A percentile compares a stretch with the other conserved stretches of the same genome.
Conservation (phyloP, 2,797 vertebrate species). For the Microhierax caerulescens region DNA sequence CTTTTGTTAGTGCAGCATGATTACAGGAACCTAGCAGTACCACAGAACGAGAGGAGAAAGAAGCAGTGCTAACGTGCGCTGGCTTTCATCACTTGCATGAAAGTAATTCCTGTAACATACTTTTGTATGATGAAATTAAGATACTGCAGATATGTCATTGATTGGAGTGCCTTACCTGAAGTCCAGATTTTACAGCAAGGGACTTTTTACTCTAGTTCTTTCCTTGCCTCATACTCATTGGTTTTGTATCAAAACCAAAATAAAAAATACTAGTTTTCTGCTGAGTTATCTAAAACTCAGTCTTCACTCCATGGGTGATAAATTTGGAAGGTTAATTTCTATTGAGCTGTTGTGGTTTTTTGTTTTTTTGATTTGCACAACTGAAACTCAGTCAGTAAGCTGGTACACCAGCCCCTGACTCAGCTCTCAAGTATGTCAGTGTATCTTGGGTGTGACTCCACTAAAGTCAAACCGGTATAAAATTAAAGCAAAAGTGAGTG, state of each 20-base stretch:
- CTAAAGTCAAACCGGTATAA: neutral
- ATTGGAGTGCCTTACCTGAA: neutral
- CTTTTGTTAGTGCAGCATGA: neutral
- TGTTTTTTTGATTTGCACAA: neutral
- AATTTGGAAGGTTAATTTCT: neutral
- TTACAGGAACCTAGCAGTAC: neutral
- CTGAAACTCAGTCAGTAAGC: slow-evolving; percentile 23
- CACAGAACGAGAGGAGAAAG: neutral
- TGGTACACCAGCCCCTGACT: slow-evolving; percentile 32
- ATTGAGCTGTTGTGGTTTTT: neutral
- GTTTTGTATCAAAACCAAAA: neutral
- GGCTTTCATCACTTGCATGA: neutral
- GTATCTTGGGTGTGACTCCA: slow-evolving; percentile 24
- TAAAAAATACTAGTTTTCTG: neutral
- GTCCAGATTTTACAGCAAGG: rapidly evolving
- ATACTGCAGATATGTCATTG: neutral
- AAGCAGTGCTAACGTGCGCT: neutral
- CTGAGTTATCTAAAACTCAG: neutral
- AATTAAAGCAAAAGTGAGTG: neutral
- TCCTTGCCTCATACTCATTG: neutral
- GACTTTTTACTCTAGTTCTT: neutral
- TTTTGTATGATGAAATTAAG: neutral
- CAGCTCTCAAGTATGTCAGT: neutral
- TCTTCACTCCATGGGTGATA: neutral
- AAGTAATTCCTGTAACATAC: neutral